These are phyloP conservation scores for Hypolimnas misippus DNA, from an alignment of 2,888 invertebrate species.

Conservation along the genomic window DNA sequence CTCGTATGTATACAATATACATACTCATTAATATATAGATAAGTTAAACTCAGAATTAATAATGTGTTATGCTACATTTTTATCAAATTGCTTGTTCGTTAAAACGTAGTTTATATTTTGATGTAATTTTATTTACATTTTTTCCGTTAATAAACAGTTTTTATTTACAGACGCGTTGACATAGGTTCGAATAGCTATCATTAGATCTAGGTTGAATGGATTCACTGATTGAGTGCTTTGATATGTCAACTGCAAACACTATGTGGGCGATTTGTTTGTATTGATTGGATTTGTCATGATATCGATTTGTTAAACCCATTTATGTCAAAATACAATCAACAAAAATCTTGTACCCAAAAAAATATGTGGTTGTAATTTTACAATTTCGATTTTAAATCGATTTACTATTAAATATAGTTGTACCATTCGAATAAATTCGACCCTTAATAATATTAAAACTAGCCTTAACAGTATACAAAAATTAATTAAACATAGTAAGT, in stretches of 20 bases:
- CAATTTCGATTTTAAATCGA: neutral
- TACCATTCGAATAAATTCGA: neutral
- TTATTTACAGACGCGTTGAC: neutral
- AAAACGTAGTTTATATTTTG: no score
- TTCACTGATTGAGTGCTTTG: constrained; percentile 25
- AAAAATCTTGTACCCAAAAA: no score
- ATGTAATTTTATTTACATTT: no score
- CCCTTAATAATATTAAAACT: neutral
- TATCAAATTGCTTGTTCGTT: no score
- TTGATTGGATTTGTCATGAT: neutral
- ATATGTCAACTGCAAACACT: constrained; percentile 16
- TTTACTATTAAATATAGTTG: neutral
- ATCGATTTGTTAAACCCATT: neutral
- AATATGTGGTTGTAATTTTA: neutral
- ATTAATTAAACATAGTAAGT: no score
- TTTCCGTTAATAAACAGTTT: no score
- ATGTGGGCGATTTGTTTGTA: constrained; percentile 5
- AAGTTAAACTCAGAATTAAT: no score
- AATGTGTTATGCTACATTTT: no score
- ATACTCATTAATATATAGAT: no score
- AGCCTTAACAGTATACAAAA: no score
- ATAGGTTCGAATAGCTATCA: constrained; percentile 11
- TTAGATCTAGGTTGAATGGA: constrained; percentile 15
- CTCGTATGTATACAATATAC: no score
- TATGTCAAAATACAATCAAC: neutral